Evolutionary conservation across 2,888 invertebrate genomes (phyloP), one percentile per base, ranked within the genome.

Genomic region (Neocrepidodera transversa): DNA sequence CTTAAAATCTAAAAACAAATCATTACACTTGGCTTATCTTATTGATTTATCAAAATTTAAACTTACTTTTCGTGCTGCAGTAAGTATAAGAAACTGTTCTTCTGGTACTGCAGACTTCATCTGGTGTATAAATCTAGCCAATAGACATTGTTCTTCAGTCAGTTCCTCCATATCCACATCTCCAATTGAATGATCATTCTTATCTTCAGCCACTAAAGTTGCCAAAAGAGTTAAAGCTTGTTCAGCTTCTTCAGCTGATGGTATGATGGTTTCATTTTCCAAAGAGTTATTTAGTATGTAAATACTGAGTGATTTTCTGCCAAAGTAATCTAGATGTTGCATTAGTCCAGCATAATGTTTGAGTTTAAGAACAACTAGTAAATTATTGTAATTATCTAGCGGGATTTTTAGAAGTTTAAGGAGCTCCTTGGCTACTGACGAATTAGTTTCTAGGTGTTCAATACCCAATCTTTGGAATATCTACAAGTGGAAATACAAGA

Each of bases 351-450:
- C 89, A 75, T 93, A 99, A 81, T 95, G 90, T 71, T 91, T 88
- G 64, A 99, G 82, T 72, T 92, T 87, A 56, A 97, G 85, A 11
- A 99, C 87, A 0, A 91, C 92, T 42, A 97, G 82, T 10, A 96
- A 87, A 78, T 97, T 92, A 78, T 93, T 94, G 81, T 97, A 98
- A 74, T 92, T 92, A 76, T 97, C 96, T 1, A 97, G 87, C 0
- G 98, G 97, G 42, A 98, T 91, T 78, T 95, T 93, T 74, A 99
- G 85, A 59, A 99, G 86, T 74, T 95, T 91, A 74, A 93, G 91
- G 63, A 99, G 82, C 77, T 99, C 99, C 71, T 93, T 91, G 67
- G 96, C 96, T 0, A 97, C 94, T 2, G 90, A 86, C 38, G 89
- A 89, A 74, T 88, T 89, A 74, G 88, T 88, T 74, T 91, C 90